These are phyloP conservation scores for Gymnopithys bicolor DNA, from an alignment of 2,797 vertebrate genomes.

Conservation along the genomic window DNA sequence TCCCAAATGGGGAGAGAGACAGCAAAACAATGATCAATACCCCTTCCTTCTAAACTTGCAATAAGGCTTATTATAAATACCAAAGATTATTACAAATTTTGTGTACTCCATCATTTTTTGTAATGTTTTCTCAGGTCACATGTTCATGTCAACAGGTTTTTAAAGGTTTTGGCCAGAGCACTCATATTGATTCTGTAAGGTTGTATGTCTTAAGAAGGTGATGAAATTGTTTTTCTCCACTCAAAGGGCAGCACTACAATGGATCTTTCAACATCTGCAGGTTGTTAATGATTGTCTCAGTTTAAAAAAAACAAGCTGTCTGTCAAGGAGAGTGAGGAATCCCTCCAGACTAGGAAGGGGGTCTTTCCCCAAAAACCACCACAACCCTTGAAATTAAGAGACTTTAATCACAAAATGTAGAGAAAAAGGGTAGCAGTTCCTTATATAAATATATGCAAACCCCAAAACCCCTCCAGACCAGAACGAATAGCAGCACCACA, in stretches of 20 bases:
- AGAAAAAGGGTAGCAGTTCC: no score
- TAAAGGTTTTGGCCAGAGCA: background rate
- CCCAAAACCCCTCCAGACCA: no score
- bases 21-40: background rate
- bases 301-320: no score
- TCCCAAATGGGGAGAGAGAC: background rate
- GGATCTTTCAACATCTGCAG: background rate
- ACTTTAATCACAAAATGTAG: no score
- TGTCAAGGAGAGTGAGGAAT: no score
- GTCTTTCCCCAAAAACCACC: no score
- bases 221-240: background rate
- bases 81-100: background rate
- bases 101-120: background rate
- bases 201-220: background rate
- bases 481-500: no score
- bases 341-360: no score
- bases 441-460: no score
- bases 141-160: background rate
- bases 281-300: background rate
- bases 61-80: background rate
- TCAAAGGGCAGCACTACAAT: rapidly evolving
- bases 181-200: background rate
- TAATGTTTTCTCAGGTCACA: background rate
- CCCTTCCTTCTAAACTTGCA: background rate
- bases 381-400: no score